Evolutionary conservation across 2,888 invertebrate genomes (phyloP), one percentile per base, ranked within the genome.

Genomic region (Andrena dorsata): DNA sequence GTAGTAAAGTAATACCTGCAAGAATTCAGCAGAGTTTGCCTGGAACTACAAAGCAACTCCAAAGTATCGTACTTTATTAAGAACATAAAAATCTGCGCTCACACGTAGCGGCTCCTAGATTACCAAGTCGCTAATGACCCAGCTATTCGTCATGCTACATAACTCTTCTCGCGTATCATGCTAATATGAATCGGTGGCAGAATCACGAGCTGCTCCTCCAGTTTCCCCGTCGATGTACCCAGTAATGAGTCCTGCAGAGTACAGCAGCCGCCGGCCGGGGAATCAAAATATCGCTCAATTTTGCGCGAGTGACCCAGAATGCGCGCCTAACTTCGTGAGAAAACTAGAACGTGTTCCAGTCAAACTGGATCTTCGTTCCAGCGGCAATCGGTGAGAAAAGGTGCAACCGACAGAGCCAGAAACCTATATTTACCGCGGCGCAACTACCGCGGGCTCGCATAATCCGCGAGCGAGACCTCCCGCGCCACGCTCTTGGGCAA

Each of bases 371-470:
- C 66, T 76, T 73, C 80, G 58, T 41, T 78, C 53, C 60, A 63
- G 16, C 53, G 66, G 76, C 73, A 77, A 83, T 80, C 80, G 76
- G 64, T 30, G 81, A 85, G 83, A 85, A 80, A 83, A 85, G 75
- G 64, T 70, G 73, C 71, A 64, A 77, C 75, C 80, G 68, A 65
- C 69, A 79, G 77, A 82, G 72, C 83, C 82, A 80, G 66, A 82
- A 85, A 83, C 80, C 80, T 83, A 83, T 85, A 88, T 86, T 88
- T 79, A 79, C 77, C 66, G 70, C 77, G 71, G 51, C 71, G 58
- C 75, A 58, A 66, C 70, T 76, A 77, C 79, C 69, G 77, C 35
- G 56, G 49, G 64, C 69, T 84, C 80, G 76, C 74, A 80, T 86
- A 84, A 85, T 79, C 75, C 65, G 30, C 53, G 63, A 60, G 23